Conservation (phyloP, 2,113 vertebrate genomes). For the Vulpes vulpes region DNA sequence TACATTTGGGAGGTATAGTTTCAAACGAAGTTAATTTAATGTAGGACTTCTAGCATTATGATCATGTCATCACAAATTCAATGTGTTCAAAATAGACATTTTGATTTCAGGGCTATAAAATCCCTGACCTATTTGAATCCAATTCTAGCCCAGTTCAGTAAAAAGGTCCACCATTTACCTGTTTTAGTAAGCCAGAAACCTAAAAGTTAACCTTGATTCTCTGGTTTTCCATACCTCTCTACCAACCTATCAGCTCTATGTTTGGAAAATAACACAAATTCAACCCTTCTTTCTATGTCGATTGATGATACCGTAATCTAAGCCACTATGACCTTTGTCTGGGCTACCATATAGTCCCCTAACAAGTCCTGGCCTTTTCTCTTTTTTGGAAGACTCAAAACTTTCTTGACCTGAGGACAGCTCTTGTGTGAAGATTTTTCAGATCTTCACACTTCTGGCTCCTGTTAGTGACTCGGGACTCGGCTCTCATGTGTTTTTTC, state of each 20-base stretch:
- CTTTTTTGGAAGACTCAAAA: not conserved
- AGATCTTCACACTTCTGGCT: not conserved
- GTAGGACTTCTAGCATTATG: not conserved
- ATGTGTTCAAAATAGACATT: not conserved
- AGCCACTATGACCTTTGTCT: not conserved
- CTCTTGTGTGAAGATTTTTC: not conserved
- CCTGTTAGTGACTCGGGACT: not conserved
- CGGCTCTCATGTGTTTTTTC: not conserved
- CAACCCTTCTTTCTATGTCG: not conserved
- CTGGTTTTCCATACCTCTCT: not conserved
- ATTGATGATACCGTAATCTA: not conserved
- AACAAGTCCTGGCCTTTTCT: not conserved
- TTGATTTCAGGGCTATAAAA: not conserved
- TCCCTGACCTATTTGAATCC: not conserved
- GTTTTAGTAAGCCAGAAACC: not conserved
- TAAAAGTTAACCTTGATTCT: not conserved
- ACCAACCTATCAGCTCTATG: not conserved
- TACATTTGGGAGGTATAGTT: not conserved
- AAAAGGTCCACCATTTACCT: not conserved
- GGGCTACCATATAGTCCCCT: not conserved
- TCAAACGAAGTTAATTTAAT: not conserved
- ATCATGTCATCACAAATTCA: not conserved
- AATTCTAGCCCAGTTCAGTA: not conserved
- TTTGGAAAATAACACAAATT: not conserved
- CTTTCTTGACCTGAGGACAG: not conserved